Conservation (phyloP, 2,113 vertebrate genomes). For the Todiramphus chloris region DNA sequence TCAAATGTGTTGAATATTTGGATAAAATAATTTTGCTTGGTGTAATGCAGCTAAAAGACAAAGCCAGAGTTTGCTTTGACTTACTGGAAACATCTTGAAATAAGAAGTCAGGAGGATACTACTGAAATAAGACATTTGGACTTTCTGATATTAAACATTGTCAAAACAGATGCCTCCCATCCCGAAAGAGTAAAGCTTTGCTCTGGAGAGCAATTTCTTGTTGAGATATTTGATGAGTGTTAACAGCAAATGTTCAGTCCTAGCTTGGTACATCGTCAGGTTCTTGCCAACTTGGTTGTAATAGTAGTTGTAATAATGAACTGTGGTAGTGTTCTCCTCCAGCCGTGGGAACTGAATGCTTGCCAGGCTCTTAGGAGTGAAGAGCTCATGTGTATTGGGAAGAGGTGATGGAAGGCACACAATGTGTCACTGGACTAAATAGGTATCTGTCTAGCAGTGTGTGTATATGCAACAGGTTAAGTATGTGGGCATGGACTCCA, state of each 20-base stretch:
- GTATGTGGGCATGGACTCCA: fast-evolving
- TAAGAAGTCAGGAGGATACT: background rate
- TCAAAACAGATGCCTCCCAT: background rate
- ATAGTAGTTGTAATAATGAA: background rate
- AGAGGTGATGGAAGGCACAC: background rate
- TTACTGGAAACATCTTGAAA: background rate
- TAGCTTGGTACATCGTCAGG: background rate
- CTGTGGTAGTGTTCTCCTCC: background rate
- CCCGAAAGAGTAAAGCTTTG: background rate
- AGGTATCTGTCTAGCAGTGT: background rate
- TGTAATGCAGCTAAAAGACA: background rate
- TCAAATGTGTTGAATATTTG: background rate
- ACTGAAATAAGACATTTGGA: background rate
- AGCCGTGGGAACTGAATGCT: background rate
- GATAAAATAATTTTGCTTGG: background rate
- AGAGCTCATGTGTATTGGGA: background rate
- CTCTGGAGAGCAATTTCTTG: background rate
- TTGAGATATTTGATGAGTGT: background rate
- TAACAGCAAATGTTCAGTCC: background rate
- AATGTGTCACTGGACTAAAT: background rate
- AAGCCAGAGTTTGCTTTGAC: background rate
- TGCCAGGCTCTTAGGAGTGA: background rate
- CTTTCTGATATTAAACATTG: background rate
- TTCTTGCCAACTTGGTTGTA: background rate
- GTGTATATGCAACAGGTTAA: background rate